A percentile compares a stretch with the other conserved stretches of the same genome.
Evolutionary conservation across 2,888 invertebrate genomes (phyloP).

Genomic region (Drosophila mayaguana): DNA sequence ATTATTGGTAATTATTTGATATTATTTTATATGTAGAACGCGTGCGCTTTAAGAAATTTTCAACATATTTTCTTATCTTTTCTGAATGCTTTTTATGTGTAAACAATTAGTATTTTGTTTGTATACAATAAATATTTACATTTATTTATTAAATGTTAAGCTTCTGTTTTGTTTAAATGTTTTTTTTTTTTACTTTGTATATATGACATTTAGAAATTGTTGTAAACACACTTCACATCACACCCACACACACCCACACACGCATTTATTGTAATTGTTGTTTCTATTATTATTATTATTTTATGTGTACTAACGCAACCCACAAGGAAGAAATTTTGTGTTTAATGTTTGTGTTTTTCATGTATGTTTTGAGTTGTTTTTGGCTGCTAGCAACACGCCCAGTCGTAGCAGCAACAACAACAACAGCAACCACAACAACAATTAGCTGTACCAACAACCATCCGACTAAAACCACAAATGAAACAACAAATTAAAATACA

Average conservation of each 20-base stretch:
- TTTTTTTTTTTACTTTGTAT: slow-evolving; percentile 5
- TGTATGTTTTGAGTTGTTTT: slow-evolving; percentile 22
- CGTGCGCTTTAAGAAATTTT: slow-evolving; percentile 25
- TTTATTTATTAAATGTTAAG: slow-evolving; percentile 33
- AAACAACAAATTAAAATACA: slow-evolving; percentile 6
- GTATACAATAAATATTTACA: slow-evolving; percentile 34
- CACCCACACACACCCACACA: slow-evolving; percentile 19
- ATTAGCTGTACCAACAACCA: slow-evolving; percentile 25
- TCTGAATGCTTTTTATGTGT: slow-evolving; percentile 25
- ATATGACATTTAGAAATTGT: slow-evolving; percentile 19
- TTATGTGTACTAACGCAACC: slow-evolving; percentile 31
- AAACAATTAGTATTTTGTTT: slow-evolving; percentile 32
- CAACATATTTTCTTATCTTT: slow-evolving; percentile 14
- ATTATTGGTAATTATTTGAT: too few species aligned
- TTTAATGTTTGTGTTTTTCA: slow-evolving; percentile 32
- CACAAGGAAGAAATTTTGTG: slow-evolving; percentile 21
- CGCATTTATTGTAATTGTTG: slow-evolving; percentile 49
- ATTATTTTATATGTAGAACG: slow-evolving; percentile 25
- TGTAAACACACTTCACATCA: slow-evolving; percentile 19
- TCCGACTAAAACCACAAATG: slow-evolving; percentile 31
- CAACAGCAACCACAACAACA: slow-evolving; percentile 13
- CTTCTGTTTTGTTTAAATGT: slow-evolving; percentile 24
- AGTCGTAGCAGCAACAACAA: slow-evolving; percentile 28
- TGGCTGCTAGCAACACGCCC: slow-evolving; percentile 30
- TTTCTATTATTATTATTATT: slow-evolving; percentile 44